Conservation (phyloP, 2,797 vertebrate species). For the Tragopan temminckii region DNA sequence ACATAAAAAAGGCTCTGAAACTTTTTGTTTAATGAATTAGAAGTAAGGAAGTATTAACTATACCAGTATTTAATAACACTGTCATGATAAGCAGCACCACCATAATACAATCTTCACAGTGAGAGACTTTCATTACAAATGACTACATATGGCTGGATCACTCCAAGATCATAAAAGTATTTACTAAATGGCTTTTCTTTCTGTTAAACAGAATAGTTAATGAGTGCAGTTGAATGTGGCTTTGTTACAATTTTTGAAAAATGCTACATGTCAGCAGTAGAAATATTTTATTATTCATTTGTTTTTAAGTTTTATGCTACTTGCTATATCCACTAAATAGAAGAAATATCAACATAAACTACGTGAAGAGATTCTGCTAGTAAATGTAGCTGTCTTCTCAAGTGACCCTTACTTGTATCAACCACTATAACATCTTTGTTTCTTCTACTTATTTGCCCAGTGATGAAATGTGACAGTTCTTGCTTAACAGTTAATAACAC, state of each 20-base stretch:
- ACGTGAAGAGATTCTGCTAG: not conserved
- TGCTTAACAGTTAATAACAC: not conserved
- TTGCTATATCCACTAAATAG: not conserved
- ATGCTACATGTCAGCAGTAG: not conserved
- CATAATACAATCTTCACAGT: not conserved
- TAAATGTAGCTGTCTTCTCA: not conserved
- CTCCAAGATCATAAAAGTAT: not conserved
- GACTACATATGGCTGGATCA: not conserved
- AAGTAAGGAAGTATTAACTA: not conserved
- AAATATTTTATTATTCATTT: conserved; percentile 12
- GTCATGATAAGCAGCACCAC: not conserved
- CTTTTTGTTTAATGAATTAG: conserved; percentile 4
- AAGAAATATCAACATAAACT: conserved; percentile 18
- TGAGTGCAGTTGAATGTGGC: not conserved
- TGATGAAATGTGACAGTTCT: not conserved
- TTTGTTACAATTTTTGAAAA: conserved; percentile 10
- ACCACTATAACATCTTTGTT: not conserved
- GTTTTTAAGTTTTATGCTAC: conserved; percentile 4
- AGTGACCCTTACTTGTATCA: not conserved
- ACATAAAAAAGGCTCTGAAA: not conserved
- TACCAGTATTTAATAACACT: not conserved
- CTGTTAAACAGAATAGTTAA: not conserved
- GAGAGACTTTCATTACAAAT: not conserved
- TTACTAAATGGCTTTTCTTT: conserved; percentile 20
- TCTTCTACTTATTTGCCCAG: fast-evolving